A percentile compares a stretch with the other conserved stretches of the same genome.
phyloP scores from a whole-genome alignment of 37 sponge, comb jelly and placozoan species.

The Ianthella basta region DNA sequence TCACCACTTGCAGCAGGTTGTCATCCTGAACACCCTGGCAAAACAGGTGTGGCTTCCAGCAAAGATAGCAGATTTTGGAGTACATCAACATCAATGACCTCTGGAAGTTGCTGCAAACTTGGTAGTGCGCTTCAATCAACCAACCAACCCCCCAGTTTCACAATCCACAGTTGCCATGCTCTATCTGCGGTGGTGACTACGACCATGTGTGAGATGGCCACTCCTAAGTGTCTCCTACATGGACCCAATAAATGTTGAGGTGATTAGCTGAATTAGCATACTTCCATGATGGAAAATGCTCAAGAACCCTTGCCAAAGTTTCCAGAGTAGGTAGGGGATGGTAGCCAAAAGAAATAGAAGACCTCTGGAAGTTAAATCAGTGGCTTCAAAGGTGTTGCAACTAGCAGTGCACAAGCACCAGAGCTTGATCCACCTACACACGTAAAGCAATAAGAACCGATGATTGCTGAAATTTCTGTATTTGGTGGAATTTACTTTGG shows the following conservation, averaged over 20 bases:
- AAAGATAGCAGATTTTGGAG: background rate
- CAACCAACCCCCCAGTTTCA: constrained; percentile 3
- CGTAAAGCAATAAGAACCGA: no score
- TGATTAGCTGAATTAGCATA: background rate
- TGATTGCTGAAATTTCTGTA: no score
- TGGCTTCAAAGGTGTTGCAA: no score
- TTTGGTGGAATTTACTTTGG: no score
- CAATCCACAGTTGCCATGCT: constrained; percentile 6
- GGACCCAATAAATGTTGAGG: constrained; percentile 7
- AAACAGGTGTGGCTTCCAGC: background rate
- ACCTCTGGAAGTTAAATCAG: no score
- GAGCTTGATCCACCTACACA: background rate
- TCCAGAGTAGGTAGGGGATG: background rate
- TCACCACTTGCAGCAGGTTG: background rate
- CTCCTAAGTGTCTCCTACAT: background rate
- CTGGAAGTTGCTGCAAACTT: constrained; percentile 10
- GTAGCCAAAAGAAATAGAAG: background rate
- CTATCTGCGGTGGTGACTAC: background rate
- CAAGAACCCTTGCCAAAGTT: background rate
- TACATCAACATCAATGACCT: background rate
- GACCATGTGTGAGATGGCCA: background rate
- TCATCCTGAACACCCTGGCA: constrained; percentile 3
- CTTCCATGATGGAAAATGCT: constrained; percentile 11
- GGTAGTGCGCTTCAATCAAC: background rate
- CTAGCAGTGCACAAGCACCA: no score